phyloP scores from a whole-genome alignment of 2,113 vertebrate genomes.

The Grallaria varia region DNA sequence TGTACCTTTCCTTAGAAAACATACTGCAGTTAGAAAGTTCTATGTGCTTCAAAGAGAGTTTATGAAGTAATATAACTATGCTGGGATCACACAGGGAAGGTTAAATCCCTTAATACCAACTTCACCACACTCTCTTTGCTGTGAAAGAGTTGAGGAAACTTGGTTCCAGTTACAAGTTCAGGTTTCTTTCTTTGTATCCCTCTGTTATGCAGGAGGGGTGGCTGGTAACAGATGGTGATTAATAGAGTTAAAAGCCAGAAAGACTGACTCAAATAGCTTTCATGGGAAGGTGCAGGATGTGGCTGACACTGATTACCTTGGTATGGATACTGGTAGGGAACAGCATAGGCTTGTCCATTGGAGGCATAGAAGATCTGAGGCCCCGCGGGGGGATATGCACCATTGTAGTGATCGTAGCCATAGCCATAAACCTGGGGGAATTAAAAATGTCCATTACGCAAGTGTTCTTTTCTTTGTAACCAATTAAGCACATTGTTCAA shows the following conservation, averaged over 20 bases:
- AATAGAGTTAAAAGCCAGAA: neutral
- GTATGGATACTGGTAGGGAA: conserved; percentile 75
- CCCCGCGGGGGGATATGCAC: conserved; percentile 49
- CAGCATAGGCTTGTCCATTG: conserved; percentile 73
- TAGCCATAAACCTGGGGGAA: conserved; percentile 74
- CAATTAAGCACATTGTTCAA: neutral
- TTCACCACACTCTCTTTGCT: neutral
- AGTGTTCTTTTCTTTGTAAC: neutral
- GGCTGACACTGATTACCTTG: conserved; percentile 64
- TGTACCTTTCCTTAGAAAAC: neutral
- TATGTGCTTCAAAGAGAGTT: neutral
- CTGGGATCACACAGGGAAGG: neutral
- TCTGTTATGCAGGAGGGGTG: neutral
- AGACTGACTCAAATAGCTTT: neutral
- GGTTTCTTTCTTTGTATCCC: neutral
- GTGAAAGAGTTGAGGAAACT: neutral
- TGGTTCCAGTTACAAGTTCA: neutral
- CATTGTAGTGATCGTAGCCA: conserved; percentile 69
- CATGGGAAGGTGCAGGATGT: neutral
- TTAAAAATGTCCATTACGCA: neutral
- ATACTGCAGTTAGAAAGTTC: neutral
- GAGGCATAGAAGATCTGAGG: conserved; percentile 75
- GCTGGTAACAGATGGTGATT: neutral
- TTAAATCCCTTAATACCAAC: neutral
- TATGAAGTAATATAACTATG: neutral